Evolutionary conservation across 2,888 invertebrate species (phyloP), one percentile per base, ranked within the genome.

Genomic region (Apotomis turbidana): DNA sequence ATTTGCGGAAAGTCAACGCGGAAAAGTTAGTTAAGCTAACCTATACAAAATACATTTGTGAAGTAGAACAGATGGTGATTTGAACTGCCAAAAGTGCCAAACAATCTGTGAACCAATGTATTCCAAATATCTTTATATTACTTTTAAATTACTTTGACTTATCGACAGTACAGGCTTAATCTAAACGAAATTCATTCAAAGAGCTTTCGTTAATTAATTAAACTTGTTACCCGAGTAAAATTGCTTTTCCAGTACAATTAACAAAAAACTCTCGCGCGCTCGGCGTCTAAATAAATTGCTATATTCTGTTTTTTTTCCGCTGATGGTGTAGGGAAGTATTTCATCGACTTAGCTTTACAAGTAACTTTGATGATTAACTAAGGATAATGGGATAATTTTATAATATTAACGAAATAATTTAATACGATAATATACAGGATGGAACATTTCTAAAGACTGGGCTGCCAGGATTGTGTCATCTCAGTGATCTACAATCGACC

Each of bases 201-300:
- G 62, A 41, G 57, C 57, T 68, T 63, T 68, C 36, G 63, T 54
- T 72, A 68, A 72, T 68, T 68, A 72, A 68, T 68, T 72, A 68
- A 63, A 63, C 36, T 72, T 72, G 68, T 68, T 68, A 54, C 54
- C 58, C 51, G 52, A 72, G 71, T 58, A 44, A 68, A 63, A 68
- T 62, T 54, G 68, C 72, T 72, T 68, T 68, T 72, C 8, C 52
- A 68, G 59, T 72, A 68, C 72, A 72, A 68, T 72, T 68, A 54
- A 61, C 68, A 59, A 68, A 68, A 71, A 72, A 72, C 57, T 27
- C 27, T 27, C 0, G 71, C 58, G 46, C 52, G 36, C 52, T 36
- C 62, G 68, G 13, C 62, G 58, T 46, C 72, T 54, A 68, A 72
- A 63, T 68, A 68, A 72, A 68, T 68, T 61, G 58, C 59, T 66